Conservation (phyloP, 2,888 invertebrate species). For the Ophioninae sp. region DNA sequence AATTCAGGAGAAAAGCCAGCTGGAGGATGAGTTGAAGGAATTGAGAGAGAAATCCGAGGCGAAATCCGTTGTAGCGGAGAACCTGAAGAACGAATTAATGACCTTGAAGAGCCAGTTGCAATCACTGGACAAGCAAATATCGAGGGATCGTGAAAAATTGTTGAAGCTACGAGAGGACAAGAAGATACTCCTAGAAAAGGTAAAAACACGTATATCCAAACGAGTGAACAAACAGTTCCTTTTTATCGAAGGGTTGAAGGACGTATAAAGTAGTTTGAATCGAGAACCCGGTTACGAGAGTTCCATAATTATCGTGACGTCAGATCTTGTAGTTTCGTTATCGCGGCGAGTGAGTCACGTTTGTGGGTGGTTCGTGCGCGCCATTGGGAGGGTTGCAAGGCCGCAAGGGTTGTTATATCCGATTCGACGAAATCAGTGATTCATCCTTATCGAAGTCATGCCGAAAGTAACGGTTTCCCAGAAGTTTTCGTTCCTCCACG, state of each 20-base stretch:
- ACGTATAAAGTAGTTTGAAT: slow-evolving; percentile 7
- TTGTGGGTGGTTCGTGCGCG: slow-evolving; percentile 30
- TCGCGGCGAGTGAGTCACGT: slow-evolving; percentile 61
- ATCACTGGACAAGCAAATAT: slow-evolving; percentile 75
- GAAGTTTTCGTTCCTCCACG: background rate
- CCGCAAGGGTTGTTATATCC: slow-evolving; percentile 45
- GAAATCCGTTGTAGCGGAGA: slow-evolving; percentile 71
- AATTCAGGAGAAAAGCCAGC: slow-evolving; percentile 73
- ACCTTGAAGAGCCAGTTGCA: slow-evolving; percentile 71
- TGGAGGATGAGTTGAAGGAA: slow-evolving; percentile 68
- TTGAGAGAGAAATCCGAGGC: slow-evolving; percentile 70
- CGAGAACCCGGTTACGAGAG: slow-evolving; percentile 21
- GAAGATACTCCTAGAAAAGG: slow-evolving; percentile 77
- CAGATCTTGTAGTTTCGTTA: slow-evolving; percentile 32
- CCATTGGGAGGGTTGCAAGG: slow-evolving; percentile 43
- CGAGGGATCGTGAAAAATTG: slow-evolving; percentile 77
- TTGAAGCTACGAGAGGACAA: slow-evolving; percentile 78
- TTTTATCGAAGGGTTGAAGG: background rate
- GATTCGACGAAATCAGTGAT: slow-evolving; percentile 65
- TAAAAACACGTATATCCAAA: slow-evolving; percentile 37
- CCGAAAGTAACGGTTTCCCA: slow-evolving; percentile 2
- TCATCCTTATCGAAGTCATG: slow-evolving; percentile 57
- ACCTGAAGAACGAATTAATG: slow-evolving; percentile 75
- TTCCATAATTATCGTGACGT: slow-evolving; percentile 51
- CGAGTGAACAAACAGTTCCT: background rate